Conservation (phyloP, 2,888 invertebrate species). For the Julus scandinavius region DNA sequence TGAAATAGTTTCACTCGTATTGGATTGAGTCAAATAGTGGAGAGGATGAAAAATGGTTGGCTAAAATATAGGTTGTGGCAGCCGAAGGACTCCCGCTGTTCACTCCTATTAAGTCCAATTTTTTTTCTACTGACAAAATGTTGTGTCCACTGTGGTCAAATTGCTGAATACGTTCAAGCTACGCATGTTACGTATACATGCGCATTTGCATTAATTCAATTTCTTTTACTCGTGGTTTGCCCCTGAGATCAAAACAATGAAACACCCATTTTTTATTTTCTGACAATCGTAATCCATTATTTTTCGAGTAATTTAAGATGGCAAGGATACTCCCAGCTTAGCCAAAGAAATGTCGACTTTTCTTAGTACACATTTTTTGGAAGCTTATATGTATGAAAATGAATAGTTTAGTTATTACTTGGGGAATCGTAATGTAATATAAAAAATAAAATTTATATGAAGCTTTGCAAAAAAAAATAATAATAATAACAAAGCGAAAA, state of each 20-base stretch:
- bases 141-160: slow-evolving; percentile 15
- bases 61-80: background rate
- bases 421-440: too few species aligned
- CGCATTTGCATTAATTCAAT: background rate
- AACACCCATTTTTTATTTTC: background rate
- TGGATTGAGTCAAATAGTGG: background rate
- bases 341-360: too few species aligned
- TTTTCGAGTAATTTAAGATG: background rate
- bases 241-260: background rate
- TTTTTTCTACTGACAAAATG: background rate
- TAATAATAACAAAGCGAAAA: too few species aligned
- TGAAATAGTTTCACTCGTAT: background rate
- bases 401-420: too few species aligned
- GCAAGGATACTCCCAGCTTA: background rate
- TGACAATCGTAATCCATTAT: slow-evolving; percentile 45
- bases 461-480: too few species aligned
- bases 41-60: slow-evolving; percentile 17
- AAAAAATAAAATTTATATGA: too few species aligned
- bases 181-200: background rate
- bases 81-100: background rate
- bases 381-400: too few species aligned
- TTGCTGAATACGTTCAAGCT: background rate
- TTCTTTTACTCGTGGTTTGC: background rate
- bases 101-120: background rate
- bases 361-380: too few species aligned